These are phyloP conservation scores for Cheilosia scutellata DNA, from an alignment of 2,888 invertebrate species.

Conservation along the genomic window DNA sequence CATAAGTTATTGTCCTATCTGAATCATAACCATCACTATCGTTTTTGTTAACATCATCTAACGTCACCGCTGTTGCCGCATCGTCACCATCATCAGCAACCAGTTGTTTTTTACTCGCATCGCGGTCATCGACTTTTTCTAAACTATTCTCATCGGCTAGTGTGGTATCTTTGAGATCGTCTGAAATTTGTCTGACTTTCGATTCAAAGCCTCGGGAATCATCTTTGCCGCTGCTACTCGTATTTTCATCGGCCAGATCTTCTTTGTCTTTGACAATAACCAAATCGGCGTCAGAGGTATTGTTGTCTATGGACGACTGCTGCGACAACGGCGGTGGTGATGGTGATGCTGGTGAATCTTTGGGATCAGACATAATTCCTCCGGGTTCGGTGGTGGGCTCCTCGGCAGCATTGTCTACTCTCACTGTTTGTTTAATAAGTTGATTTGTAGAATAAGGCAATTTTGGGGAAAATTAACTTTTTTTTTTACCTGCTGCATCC, in stretches of 20 bases:
- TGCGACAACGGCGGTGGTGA: conserved; percentile 75
- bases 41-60: conserved; percentile 50
- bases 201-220: conserved; percentile 79
- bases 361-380: conserved; percentile 68
- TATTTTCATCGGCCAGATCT: conserved; percentile 46
- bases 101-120: conserved; percentile 3
- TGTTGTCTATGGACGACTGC: conserved; percentile 55
- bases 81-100: conserved; percentile 7
- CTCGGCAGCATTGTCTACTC: conserved; percentile 77
- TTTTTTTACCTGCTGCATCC: conserved; percentile 72
- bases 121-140: conserved; percentile 44
- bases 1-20: conserved; percentile 62
- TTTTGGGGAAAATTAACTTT: conserved; percentile 37
- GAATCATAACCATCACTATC: conserved; percentile 66
- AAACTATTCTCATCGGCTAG: conserved; percentile 77
- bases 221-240: conserved; percentile 55
- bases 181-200: conserved; percentile 81
- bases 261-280: conserved; percentile 56
- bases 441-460: neutral
- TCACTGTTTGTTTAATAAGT: conserved; percentile 47
- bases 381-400: conserved; percentile 68
- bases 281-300: conserved; percentile 45
- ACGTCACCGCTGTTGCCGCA: conserved; percentile 13
- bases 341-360: conserved; percentile 76
- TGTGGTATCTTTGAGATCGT: conserved; percentile 81